Percentiles rank a stretch among this genome's conserved stretches.
Conservation (phyloP, 2,888 invertebrate genomes). For the Cephus sareptanus region DNA sequence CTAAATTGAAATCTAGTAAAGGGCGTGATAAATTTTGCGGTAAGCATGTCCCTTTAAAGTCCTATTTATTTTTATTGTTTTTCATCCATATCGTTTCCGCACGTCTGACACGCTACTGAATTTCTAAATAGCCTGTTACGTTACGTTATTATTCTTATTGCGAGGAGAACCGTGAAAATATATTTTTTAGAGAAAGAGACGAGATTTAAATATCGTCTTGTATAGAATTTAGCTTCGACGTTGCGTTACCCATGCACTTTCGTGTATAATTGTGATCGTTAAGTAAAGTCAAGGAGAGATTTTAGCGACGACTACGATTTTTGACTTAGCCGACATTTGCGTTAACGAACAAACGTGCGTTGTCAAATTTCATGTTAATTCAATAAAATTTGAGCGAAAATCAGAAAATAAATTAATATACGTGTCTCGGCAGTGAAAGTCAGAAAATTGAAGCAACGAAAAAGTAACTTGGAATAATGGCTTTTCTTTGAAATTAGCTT, state of each 20-base stretch:
- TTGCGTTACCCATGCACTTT: neutral
- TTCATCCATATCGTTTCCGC: neutral
- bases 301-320: neutral
- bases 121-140: neutral
- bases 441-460: too few relatives aligned
- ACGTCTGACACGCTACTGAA: neutral
- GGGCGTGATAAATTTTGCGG: slow-evolving; percentile 38
- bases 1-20: slow-evolving; percentile 51
- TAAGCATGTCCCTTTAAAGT: slow-evolving; percentile 30
- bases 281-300: neutral
- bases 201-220: neutral
- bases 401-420: too few relatives aligned
- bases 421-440: too few relatives aligned
- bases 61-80: slow-evolving; percentile 33
- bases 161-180: neutral
- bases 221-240: neutral
- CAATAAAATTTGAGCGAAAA: too few relatives aligned
- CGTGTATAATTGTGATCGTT: neutral
- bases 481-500: neutral
- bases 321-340: neutral
- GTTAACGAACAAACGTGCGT: too few relatives aligned
- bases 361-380: too few relatives aligned
- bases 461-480: neutral
- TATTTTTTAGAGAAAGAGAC: neutral
- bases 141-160: neutral